phyloP scores from a whole-genome alignment of 1,140 invertebrate genomes.

The Drosophila oshimai region DNA sequence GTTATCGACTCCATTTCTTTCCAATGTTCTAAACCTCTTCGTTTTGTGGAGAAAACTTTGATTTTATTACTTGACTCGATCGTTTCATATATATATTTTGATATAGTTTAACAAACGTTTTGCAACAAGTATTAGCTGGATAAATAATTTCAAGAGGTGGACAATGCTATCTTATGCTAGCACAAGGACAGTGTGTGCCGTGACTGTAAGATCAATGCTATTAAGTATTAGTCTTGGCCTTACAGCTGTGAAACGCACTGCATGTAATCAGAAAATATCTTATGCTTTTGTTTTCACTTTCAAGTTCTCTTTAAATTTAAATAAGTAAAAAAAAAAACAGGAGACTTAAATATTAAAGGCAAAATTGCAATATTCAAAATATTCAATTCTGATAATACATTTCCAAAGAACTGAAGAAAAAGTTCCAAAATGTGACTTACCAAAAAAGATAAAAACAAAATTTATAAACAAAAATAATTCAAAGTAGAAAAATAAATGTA shows the following conservation, averaged over 20 bases:
- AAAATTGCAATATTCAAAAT: neutral
- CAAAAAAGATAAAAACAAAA: neutral
- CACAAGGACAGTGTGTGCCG: neutral
- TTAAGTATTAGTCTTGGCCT: neutral
- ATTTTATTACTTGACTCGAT: conserved; percentile 7
- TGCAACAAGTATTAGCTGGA: conserved; percentile 54
- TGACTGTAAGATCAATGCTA: neutral
- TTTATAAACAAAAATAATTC: neutral
- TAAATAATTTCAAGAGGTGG: neutral
- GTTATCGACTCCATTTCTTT: neutral
- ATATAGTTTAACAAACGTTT: conserved; percentile 11
- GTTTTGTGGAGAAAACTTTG: conserved; percentile 7
- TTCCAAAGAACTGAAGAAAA: neutral
- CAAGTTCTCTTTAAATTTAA: neutral
- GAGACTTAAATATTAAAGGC: neutral
- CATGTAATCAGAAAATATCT: neutral
- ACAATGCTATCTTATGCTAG: neutral
- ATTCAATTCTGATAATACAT: neutral
- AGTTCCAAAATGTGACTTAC: conserved; percentile 3
- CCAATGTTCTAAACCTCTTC: too few relatives aligned
- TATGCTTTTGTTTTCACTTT: neutral
- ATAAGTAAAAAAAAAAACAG: neutral
- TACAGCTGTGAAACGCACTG: neutral
- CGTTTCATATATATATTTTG: neutral
- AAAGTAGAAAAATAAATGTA: too few relatives aligned